Evolutionary conservation across 1,140 invertebrate species (phyloP).

Genomic region (Tetraneura akinire): DNA sequence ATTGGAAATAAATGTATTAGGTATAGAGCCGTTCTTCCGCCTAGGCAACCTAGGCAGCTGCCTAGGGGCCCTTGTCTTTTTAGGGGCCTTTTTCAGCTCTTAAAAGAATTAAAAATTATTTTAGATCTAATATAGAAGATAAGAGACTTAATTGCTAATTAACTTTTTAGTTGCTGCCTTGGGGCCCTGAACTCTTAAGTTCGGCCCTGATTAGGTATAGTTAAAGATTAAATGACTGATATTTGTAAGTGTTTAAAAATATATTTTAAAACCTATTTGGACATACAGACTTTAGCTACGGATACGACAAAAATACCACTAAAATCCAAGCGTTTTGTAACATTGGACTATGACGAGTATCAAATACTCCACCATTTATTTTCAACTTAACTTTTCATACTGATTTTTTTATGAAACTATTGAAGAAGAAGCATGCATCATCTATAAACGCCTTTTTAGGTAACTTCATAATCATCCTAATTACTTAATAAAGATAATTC

Average conservation of each 20-base stretch:
- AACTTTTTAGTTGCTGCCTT: too few relatives aligned
- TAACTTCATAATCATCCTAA: not conserved
- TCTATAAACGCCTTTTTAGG: not conserved
- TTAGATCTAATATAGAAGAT: too few relatives aligned
- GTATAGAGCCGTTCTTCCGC: too few relatives aligned
- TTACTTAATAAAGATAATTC: not conserved
- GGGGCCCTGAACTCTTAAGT: too few relatives aligned
- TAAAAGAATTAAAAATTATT: too few relatives aligned
- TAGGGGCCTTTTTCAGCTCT: too few relatives aligned
- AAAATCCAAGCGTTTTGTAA: not conserved
- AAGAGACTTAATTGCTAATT: too few relatives aligned
- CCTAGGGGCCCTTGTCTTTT: too few relatives aligned
- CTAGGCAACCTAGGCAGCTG: too few relatives aligned
- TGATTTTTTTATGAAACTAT: not conserved
- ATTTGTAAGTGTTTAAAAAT: too few relatives aligned
- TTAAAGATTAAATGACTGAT: too few relatives aligned
- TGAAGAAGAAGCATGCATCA: not conserved
- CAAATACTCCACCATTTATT: not conserved
- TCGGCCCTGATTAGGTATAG: too few relatives aligned
- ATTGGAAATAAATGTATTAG: not conserved
- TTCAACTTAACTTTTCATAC: not conserved
- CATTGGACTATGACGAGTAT: not conserved
- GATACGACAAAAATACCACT: not conserved
- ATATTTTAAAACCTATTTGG: not conserved
- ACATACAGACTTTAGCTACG: not conserved